Conservation (phyloP, 1,140 invertebrate genomes). For the Holcopasites calliopsidis region DNA sequence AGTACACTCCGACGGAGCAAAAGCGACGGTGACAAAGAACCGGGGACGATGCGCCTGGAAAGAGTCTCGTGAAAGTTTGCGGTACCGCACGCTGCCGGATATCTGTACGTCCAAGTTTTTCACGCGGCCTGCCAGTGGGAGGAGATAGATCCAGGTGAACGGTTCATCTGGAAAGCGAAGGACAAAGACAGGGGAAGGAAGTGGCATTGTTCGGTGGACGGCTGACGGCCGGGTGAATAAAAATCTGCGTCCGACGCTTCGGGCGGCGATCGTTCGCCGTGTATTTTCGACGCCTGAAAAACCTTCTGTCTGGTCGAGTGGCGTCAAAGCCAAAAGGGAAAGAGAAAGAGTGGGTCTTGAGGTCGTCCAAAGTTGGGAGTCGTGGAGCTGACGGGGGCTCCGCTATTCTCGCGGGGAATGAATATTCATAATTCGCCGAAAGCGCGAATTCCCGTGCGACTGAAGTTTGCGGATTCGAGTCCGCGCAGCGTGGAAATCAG, state of each 20-base stretch:
- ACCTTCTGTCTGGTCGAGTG: background rate
- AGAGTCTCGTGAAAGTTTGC: slow-evolving; percentile 46
- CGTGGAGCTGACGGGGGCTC: background rate
- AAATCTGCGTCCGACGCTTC: slow-evolving; percentile 40
- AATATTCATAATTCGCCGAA: background rate
- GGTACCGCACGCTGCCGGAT: slow-evolving; percentile 34
- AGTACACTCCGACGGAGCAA: background rate
- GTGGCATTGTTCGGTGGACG: slow-evolving; percentile 53
- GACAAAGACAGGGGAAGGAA: slow-evolving; percentile 41
- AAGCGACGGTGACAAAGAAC: background rate
- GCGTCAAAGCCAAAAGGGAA: background rate
- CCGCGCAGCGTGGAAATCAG: background rate
- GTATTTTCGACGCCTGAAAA: slow-evolving; percentile 1
- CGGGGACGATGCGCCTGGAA: background rate
- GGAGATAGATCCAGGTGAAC: slow-evolving; percentile 49
- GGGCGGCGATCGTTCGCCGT: slow-evolving; percentile 15
- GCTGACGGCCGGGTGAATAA: slow-evolving; percentile 58
- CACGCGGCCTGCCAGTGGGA: slow-evolving; percentile 34
- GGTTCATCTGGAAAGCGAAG: slow-evolving; percentile 54
- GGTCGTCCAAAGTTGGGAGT: background rate
- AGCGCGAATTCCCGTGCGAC: background rate
- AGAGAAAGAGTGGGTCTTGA: background rate
- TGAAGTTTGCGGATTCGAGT: background rate
- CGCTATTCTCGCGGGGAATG: background rate
- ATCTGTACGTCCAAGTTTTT: slow-evolving; percentile 52